These are phyloP conservation scores for Tetraodon nigroviridis DNA, from an alignment of 2,113 vertebrate genomes.

Conservation along the genomic window DNA sequence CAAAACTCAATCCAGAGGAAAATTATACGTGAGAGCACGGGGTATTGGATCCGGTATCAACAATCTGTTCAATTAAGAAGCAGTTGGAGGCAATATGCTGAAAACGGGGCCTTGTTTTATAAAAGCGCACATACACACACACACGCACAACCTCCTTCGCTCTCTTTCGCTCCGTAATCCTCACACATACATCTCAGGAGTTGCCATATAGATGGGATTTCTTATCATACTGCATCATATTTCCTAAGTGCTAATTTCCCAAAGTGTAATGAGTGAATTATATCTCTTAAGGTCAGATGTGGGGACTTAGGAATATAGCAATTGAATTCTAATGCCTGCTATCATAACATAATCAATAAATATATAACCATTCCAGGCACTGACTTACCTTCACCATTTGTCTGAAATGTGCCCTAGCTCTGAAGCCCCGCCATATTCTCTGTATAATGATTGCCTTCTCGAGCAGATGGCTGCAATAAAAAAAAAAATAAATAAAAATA, in stretches of 20 bases:
- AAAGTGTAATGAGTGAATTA: conserved; percentile 73
- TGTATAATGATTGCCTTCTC: conserved; percentile 79
- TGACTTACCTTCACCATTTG: conserved; percentile 84
- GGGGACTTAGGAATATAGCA: conserved; percentile 68
- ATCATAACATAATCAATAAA: conserved; percentile 78
- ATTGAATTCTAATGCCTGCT: conserved; percentile 75
- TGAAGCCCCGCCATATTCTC: conserved; percentile 87
- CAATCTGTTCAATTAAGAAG: conserved; percentile 91
- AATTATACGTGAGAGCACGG: conserved; percentile 86
- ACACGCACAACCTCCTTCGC: conserved; percentile 13
- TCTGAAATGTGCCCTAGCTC: conserved; percentile 77
- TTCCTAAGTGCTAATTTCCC: conserved; percentile 72
- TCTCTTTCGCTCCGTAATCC: conserved; percentile 32
- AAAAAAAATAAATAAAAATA: conserved; percentile 17
- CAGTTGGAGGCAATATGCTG: conserved; percentile 90
- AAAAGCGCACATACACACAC: conserved; percentile 35
- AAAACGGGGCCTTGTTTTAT: conserved; percentile 68
- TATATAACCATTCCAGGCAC: conserved; percentile 58
- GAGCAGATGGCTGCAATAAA: conserved; percentile 77
- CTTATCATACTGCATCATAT: conserved; percentile 66
- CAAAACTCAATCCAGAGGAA: conserved; percentile 87
- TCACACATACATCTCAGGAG: conserved; percentile 49
- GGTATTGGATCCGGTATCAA: conserved; percentile 88
- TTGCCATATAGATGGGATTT: conserved; percentile 57
- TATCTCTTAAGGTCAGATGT: conserved; percentile 71